Base-by-base conservation (phyloP, 1,140 invertebrate genomes). In the Panagrolaimus sp. region DNA sequence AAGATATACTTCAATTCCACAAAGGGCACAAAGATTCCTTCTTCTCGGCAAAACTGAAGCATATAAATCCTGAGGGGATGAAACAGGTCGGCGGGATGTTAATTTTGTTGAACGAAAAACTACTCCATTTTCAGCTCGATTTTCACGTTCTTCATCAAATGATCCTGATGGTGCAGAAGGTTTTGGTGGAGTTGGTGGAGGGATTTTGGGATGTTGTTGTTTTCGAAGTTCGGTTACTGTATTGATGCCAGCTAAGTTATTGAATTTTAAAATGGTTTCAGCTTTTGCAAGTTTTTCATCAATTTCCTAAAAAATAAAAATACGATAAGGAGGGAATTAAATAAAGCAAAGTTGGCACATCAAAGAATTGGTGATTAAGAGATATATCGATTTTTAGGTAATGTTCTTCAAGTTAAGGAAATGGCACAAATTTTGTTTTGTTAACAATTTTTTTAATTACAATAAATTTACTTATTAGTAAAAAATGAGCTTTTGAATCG, bases 211-310 rank as follows among this genome's bases (percentile, higher is more conserved):
- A 4, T 38, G 32, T 38, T 38, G 32, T 38, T 38, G 32, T 38
- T 38, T 38, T 1, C 52, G 52, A 2, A 21, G 10, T 1, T 28
- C 52, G 8, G 52, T 58, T 21, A 58, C 15, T 8, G 15, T 12
- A 58, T 58, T 14, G 52, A 58, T 28, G 17, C 52, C 52, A 17
- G 52, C 52, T 8, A 58, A 28, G 21, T 58, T 28, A 12, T 21
- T 12, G 14, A 58, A 58, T 17, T 58, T 58, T 21, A 58, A 28
- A 28, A 28, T 58, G 17, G 1, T 21, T 17, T 58, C 52, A 28
- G 52, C 52, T 58, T 58, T 58, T 21, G 52, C 52, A 1, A 58
- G 12, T 21, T 28, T 21, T 58, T 58, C 52, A 58, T 58, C 52
- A 21, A 58, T 58, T 58, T 58, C 52, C 52, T 58, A n/a, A n/a